Evolutionary conservation across 2,888 invertebrate genomes (phyloP).

Genomic region (Apoda limacodes): DNA sequence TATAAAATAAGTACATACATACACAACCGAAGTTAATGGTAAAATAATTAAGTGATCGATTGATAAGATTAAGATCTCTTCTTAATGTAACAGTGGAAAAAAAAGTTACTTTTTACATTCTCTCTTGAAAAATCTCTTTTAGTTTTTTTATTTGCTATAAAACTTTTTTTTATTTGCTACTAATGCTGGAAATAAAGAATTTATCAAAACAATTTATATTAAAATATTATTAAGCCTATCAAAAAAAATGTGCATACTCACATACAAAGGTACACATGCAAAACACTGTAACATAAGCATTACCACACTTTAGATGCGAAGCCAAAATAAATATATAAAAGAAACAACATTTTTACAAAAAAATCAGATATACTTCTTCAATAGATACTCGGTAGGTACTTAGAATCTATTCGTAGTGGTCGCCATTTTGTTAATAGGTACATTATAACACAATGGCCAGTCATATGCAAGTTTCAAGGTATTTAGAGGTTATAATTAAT

Average conservation of each 20-base stretch:
- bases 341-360: slow-evolving; percentile 53
- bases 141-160: too few relatives aligned
- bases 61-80: slow-evolving; percentile 34
- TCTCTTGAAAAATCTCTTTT: too few relatives aligned
- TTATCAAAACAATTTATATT: slow-evolving; percentile 7
- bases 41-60: slow-evolving; percentile 40
- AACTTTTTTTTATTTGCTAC: not conserved
- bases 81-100: slow-evolving; percentile 25
- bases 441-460: slow-evolving; percentile 51
- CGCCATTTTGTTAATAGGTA: slow-evolving; percentile 45
- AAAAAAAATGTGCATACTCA: slow-evolving; percentile 60
- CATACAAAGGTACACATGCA: slow-evolving; percentile 63
- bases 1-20: slow-evolving; percentile 72
- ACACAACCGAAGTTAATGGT: slow-evolving; percentile 63
- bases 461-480: too few relatives aligned
- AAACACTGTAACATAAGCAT: slow-evolving; percentile 65
- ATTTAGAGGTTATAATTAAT: too few relatives aligned
- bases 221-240: slow-evolving; percentile 36
- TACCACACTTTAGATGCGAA: slow-evolving; percentile 66
- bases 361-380: too few relatives aligned
- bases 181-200: slow-evolving; percentile 8
- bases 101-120: slow-evolving; percentile 8
- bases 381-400: slow-evolving; percentile 55
- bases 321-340: slow-evolving; percentile 49
- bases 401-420: slow-evolving; percentile 49